Base-by-base conservation (phyloP, 1,140 invertebrate species). In the Cephus cinctus region DNA sequence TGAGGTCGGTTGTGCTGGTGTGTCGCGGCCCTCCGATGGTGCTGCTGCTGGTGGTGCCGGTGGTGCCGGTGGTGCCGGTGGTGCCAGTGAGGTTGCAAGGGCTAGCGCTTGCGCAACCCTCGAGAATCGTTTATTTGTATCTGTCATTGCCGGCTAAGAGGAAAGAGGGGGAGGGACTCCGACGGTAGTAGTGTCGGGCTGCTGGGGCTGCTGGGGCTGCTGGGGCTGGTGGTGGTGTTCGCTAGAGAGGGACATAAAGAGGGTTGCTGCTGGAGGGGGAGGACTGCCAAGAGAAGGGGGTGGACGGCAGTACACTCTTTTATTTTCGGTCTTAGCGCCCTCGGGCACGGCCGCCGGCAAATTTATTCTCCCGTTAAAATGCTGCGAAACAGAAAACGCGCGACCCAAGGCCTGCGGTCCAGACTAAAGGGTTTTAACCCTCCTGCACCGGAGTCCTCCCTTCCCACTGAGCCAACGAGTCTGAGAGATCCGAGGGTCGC, bases 51-150 rank as follows among this genome's bases (percentile, higher is more conserved):
- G n/a, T n/a, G n/a, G n/a, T n/a, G n/a, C n/a, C n/a, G n/a, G n/a
- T n/a, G n/a, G n/a, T n/a, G n/a, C n/a, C n/a, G n/a, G n/a, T n/a
- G n/a, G n/a, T n/a, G n/a, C n/a, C n/a, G n/a, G n/a, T n/a, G n/a
- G n/a, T n/a, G n/a, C n/a, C n/a, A n/a, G n/a, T n/a, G n/a, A n/a
- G n/a, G n/a, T n/a, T 11, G 38, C 38, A 18, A 9, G 39, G 12
- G 22, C 23, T 14, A 47, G 65, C 65, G 65, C 65, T 63, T 67
- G 65, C 65, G 61, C 61, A 54, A 59, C 32, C 30, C 60, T 47
- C 31, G 43, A 25, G 55, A 52, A 65, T 73, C 72, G 67, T 75
- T 73, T 73, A 75, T 75, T 75, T 75, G 71, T 73, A 75, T 73
- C 70, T 73, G 72, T 73, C 70, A 75, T 75, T 75, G 71, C 69